These are phyloP conservation scores for Heliornis fulica DNA, from an alignment of 2,113 vertebrate species.

Conservation along the genomic window DNA sequence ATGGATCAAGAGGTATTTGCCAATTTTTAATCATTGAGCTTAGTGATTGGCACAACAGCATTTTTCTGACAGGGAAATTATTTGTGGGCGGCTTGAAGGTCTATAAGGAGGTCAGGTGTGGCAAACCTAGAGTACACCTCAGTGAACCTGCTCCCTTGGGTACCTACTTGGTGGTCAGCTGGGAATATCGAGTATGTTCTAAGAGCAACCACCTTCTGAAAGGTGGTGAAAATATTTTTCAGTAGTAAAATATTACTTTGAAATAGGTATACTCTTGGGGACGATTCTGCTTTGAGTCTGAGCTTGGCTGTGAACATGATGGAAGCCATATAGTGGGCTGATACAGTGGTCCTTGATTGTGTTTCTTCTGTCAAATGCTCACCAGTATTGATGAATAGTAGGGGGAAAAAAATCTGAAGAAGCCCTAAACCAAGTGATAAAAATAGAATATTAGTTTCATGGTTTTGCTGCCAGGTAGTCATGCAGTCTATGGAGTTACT, in stretches of 20 bases:
- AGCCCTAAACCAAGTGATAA: background rate
- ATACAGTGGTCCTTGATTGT: background rate
- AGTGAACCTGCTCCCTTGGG: background rate
- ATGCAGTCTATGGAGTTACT: background rate
- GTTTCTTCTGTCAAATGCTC: background rate
- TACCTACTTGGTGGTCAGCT: background rate
- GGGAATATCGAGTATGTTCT: background rate
- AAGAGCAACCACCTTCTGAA: background rate
- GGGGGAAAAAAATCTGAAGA: background rate
- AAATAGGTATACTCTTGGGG: background rate
- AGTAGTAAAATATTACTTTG: background rate
- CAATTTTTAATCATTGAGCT: background rate
- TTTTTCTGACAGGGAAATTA: background rate
- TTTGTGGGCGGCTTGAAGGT: background rate
- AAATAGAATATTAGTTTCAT: background rate
- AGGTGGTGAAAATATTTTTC: too few relatives aligned
- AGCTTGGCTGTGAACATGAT: background rate
- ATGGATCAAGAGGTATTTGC: background rate
- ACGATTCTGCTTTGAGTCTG: background rate
- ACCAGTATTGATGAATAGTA: background rate
- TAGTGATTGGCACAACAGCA: background rate
- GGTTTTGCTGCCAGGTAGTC: background rate
- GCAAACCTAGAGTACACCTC: background rate
- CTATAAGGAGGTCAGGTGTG: background rate
- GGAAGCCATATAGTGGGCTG: background rate